Conservation (phyloP, 2,888 invertebrate species). For the Catocala nupta region DNA sequence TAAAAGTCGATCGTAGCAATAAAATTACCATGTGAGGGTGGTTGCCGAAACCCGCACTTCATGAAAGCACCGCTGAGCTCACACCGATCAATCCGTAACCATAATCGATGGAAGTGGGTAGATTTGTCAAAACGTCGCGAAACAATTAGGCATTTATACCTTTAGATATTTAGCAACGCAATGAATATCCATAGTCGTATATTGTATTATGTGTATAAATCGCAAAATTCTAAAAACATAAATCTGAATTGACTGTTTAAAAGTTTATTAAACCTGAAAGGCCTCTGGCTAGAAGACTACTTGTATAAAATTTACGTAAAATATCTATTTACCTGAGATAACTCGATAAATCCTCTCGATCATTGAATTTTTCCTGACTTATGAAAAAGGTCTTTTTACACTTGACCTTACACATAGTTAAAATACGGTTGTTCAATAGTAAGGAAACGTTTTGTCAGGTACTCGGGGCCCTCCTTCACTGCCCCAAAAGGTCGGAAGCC, state of each 20-base stretch:
- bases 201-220: too few relatives aligned
- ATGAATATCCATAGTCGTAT: too few relatives aligned
- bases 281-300: neutral
- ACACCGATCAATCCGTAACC: too few relatives aligned
- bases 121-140: too few relatives aligned
- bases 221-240: too few relatives aligned
- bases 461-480: slow-evolving; percentile 74
- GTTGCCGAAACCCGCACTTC: too few relatives aligned
- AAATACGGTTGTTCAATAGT: slow-evolving; percentile 70
- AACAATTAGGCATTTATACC: too few relatives aligned
- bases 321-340: slow-evolving; percentile 12
- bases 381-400: slow-evolving; percentile 47
- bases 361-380: slow-evolving; percentile 32
- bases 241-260: neutral
- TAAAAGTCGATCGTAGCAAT: too few relatives aligned
- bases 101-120: too few relatives aligned
- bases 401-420: slow-evolving; percentile 65
- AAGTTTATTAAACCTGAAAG: slow-evolving; percentile 7
- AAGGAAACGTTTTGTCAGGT: slow-evolving; percentile 74
- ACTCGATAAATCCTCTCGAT: slow-evolving; percentile 11
- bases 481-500: slow-evolving; percentile 82
- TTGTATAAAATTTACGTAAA: neutral
- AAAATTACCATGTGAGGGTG: too few relatives aligned
- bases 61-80: too few relatives aligned
- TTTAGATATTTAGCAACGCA: too few relatives aligned